Base-by-base conservation (phyloP, 2,797 vertebrate genomes). In the Pipistrellus pipistrellus region DNA sequence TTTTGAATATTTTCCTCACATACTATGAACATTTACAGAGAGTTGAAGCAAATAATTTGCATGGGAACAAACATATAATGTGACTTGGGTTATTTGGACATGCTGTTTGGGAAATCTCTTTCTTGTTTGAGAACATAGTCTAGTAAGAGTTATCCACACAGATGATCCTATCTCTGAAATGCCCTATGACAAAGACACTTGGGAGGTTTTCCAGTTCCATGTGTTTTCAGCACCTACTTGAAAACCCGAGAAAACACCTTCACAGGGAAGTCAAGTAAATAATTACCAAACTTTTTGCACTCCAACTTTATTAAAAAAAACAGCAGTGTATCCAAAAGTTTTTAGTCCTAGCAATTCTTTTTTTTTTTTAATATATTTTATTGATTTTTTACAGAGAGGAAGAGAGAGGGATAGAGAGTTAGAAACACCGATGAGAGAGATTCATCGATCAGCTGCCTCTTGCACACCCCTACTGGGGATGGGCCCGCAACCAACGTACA, bases 31-130 rank as follows among this genome's bases (percentile, higher is more conserved):
- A 64, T 75, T 82, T 91, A 62, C 6, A 82, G 71, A 38, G 87
- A 73, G 7, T 69, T 64, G 57, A 96, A 88, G 81, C 76, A 88
- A 69, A 69, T 88, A 85, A 89, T 55, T 68, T 80, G 17, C 21
- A 64, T n/a, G 90, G 68, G 32, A 92, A 76, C 21, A 85, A 51
- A 87, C 72, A 59, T 73, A 41, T 27, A 38, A 20, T 27, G 32
- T 68, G 32, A 55, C 15, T 88, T 62, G n/a, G 23, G 4, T 66
- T 91, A 62, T 69, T 91, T 59, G 18, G 30, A 46, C n/a, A 30
- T 78, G 20, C 21, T 5, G 12, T 90, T 85, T 89, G 48, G 8
- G n/a, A 93, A 88, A 68, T 68, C 5, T 35, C 6, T 81, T 78
- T 6, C 48, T 76, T 80, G 7, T 94, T 71, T 90, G 48, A 62